Evolutionary conservation across 1,140 invertebrate species (phyloP), one percentile per base, ranked within the genome.

Genomic region (Caerostris darwini): DNA sequence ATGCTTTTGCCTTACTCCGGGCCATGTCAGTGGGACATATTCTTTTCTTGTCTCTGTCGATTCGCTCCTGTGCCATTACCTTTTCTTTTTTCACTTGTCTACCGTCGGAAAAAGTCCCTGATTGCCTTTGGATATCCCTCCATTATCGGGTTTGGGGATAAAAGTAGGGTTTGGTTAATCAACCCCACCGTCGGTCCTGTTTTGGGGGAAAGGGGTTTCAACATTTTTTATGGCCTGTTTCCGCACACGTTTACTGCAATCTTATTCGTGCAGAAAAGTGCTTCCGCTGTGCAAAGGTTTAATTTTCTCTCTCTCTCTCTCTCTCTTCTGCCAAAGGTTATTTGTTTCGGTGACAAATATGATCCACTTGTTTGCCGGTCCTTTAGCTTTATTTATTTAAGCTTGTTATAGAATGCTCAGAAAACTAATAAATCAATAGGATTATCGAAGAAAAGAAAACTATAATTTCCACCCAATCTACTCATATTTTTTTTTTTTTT

Each of bases 101-200:
- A 85, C 83, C 17, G 34, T 77, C 83, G 57, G 57, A 85, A 59
- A 56, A 85, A 85, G 56, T 85, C 50, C 56, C 83, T 17, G 58
- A 77, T 77, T 77, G 71, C 50, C 71, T 8, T 77, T 77, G 34
- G 71, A 77, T 77, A 77, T 53, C 50, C 71, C 12, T 77, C 71
- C 71, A 77, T 77, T 77, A 77, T 77, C 71, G 71, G 34, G 71
- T 77, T 77, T 12, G 19, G 34, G 50, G 71, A 77, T 77, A 77
- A 77, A 77, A 77, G 50, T 77, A 77, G 71, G 34, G 71, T 77
- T 77, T 53, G 71, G 61, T 53, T 34, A 77, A 77, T 77, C 71
- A 77, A 77, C 71, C 34, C 4, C 71, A 50, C 71, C 71, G 34
- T 1, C 34, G 53, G 19, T 53, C 71, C 53, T 77, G 71, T 53